Evolutionary conservation across 2,888 invertebrate genomes (phyloP), one percentile per base, ranked within the genome.

Genomic region (Brachycybe producta): DNA sequence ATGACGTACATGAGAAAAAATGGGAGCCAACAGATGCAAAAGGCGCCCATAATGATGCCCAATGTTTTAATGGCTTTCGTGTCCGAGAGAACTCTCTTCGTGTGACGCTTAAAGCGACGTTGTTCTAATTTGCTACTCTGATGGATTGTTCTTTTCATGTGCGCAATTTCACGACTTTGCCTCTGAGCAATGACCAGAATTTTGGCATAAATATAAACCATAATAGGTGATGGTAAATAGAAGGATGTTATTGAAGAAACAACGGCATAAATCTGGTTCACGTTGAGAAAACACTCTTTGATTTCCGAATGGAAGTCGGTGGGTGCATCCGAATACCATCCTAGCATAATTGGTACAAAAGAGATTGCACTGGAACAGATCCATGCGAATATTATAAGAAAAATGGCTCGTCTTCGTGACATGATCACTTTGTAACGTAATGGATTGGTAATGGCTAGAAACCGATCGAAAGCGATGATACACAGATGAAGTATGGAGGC

Each of bases 21-120:
- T 0, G 94, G 94, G 51, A 91, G 75, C 95, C 95, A 97, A 68
- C 95, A 97, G 62, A 85, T 77, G 50, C 94, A 90, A 70, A 97
- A 97, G 40, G 91, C 86, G 1, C 95, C 95, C 3, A 97, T 94
- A 56, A 97, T 95, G 57, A 97, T 92, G 54, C 90, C 94, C 47
- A 95, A 73, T 0, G 94, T 94, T 68, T 94, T 94, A 2, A 94
- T 92, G 0, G 94, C 94, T 70, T 94, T 94, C 0, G 92, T 92
- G 67, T 95, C 94, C 82, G 32, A 42, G 3, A 36, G 5, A 11
- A 53, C 48, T 17, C 48, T 17, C 23, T 43, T 46, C 8, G 53
- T 52, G 13, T 45, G 53, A 32, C 54, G 46, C 34, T 53, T 53
- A 15, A 53, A 41, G 21, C 52, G 32, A 11, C 52, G 23, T 27